Evolutionary conservation across 2,797 vertebrate genomes (phyloP).

Genomic region (Xyrichtys novacula): DNA sequence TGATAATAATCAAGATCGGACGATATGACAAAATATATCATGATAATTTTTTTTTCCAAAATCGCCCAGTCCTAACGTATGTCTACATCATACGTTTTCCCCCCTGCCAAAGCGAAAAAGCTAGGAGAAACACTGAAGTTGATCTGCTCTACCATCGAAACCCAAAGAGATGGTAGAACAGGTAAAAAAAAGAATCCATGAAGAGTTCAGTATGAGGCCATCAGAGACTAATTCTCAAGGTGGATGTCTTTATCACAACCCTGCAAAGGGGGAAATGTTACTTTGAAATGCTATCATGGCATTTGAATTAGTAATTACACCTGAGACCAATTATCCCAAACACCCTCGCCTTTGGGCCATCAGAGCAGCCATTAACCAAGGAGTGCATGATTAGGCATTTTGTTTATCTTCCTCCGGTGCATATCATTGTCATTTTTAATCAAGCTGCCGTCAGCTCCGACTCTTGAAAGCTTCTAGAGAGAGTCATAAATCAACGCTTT

Average conservation of each 20-base stretch:
- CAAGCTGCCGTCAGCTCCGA: constrained; percentile 39
- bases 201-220: neutral
- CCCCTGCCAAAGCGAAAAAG: no score
- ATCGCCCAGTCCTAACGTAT: no score
- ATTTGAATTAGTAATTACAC: constrained; percentile 74
- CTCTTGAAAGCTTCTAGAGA: constrained; percentile 29
- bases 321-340: constrained; percentile 75
- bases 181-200: constrained; percentile 17
- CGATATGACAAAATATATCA: no score
- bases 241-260: constrained; percentile 33
- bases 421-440: constrained; percentile 74
- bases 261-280: constrained; percentile 27
- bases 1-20: no score
- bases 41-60: no score
- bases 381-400: constrained; percentile 72
- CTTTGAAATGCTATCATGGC: constrained; percentile 57
- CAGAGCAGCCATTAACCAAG: constrained; percentile 61
- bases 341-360: constrained; percentile 48
- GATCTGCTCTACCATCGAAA: neutral
- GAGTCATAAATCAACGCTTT: constrained; percentile 1
- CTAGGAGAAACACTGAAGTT: no score
- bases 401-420: constrained; percentile 71
- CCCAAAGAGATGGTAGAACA: neutral
- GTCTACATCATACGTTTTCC: no score
- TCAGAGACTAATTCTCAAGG: constrained; percentile 22